phyloP scores from a whole-genome alignment of 2,888 invertebrate genomes.

The Junonia oenone region DNA sequence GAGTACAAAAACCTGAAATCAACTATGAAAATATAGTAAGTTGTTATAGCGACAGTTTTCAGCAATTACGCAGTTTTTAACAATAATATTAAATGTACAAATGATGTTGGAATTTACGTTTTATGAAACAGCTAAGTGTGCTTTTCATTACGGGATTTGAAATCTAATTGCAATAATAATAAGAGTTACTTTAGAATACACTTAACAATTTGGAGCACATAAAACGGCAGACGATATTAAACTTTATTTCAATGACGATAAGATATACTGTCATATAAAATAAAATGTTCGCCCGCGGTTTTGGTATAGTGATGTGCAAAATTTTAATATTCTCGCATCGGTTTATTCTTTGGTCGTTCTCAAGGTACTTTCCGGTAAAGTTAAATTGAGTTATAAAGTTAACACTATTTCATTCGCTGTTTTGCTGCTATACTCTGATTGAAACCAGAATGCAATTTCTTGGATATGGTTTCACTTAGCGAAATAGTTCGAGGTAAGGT shows the following conservation, averaged over 20 bases:
- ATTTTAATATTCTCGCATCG: background rate
- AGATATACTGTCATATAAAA: background rate
- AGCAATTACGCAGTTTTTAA: no score
- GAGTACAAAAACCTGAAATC: no score
- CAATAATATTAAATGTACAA: background rate
- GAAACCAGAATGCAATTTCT: no score
- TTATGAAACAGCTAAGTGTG: background rate
- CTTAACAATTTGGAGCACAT: background rate
- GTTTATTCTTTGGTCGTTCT: no score
- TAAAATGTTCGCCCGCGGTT: background rate
- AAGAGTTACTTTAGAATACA: background rate
- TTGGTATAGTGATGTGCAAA: background rate
- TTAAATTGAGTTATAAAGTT: background rate
- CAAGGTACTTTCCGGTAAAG: background rate
- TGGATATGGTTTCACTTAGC: no score
- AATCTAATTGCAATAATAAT: background rate
- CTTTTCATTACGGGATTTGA: background rate
- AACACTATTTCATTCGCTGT: no score
- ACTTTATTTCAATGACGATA: background rate
- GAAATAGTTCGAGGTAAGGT: no score
- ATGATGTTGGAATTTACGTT: background rate
- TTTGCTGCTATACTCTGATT: no score
- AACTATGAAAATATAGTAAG: no score
- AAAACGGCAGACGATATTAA: background rate
- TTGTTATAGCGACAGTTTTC: no score